phyloP scores from a whole-genome alignment of 2,797 vertebrate species.

The Semotilus atromaculatus region DNA sequence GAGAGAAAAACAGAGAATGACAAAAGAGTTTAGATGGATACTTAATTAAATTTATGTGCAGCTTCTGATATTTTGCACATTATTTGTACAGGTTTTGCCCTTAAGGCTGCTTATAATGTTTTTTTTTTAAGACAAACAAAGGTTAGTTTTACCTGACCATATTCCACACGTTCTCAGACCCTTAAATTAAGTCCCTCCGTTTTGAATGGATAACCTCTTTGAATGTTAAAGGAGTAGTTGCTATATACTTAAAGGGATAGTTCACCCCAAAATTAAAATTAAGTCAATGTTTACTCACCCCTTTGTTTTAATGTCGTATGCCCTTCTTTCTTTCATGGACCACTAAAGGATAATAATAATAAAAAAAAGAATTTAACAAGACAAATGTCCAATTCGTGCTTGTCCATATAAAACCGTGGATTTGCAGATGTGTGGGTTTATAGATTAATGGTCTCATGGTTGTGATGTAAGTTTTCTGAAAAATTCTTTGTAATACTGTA shows the following conservation, averaged over 20 bases:
- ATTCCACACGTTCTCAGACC: not conserved
- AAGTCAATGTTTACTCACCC: too few species aligned
- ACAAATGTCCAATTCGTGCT: not conserved
- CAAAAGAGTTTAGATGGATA: slow-evolving; percentile 44
- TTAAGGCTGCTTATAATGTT: not conserved
- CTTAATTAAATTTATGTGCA: not conserved
- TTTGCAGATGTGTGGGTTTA: not conserved
- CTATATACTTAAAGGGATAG: not conserved
- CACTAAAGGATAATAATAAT: too few species aligned
- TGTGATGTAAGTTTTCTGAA: too few species aligned
- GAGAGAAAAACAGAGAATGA: slow-evolving; percentile 45
- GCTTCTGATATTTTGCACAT: not conserved
- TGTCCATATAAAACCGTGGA: not conserved
- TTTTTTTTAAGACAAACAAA: not conserved
- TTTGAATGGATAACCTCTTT: not conserved
- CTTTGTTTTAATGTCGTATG: not conserved
- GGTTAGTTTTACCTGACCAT: not conserved
- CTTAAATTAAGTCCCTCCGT: too few species aligned
- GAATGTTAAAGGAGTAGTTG: not conserved
- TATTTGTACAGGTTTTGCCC: not conserved
- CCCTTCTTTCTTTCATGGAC: not conserved
- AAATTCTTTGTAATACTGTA: too few species aligned
- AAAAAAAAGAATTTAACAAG: not conserved
- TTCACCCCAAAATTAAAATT: too few species aligned
- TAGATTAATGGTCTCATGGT: too few species aligned